Percentiles rank a stretch among this genome's conserved stretches.
Evolutionary conservation across 2,888 invertebrate genomes (phyloP).

Genomic region (Augiades crinisus): DNA sequence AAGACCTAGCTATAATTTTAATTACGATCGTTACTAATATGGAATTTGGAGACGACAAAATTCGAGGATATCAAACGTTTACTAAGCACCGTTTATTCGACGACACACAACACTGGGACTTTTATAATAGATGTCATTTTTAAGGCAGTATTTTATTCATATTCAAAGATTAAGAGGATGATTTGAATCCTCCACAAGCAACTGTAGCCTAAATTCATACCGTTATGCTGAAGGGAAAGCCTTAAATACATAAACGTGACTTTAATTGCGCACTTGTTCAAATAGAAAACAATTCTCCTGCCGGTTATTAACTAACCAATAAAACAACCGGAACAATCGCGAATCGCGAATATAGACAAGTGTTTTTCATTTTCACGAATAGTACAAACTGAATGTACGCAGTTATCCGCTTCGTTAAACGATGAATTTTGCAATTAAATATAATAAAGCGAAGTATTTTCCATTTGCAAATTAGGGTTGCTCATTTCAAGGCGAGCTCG

Average conservation of each 20-base stretch:
- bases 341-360: conserved; percentile 5
- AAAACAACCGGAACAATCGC: conserved; percentile 9
- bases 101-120: too few relatives aligned
- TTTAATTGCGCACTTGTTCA: conserved; percentile 1
- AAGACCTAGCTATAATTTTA: too few relatives aligned
- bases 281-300: background rate
- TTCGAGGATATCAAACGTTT: too few relatives aligned
- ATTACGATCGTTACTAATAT: too few relatives aligned
- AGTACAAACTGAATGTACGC: background rate
- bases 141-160: too few relatives aligned
- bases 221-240: background rate
- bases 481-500: conserved; percentile 23
- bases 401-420: conserved; percentile 2
- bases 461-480: conserved; percentile 30
- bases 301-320: conserved; percentile 6
- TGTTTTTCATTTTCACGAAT: conserved; percentile 14
- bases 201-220: too few relatives aligned
- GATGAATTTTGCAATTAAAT: conserved; percentile 20
- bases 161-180: too few relatives aligned
- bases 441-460: conserved; percentile 21
- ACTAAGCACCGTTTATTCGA: too few relatives aligned
- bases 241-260: background rate
- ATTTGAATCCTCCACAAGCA: too few relatives aligned
- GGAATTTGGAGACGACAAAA: too few relatives aligned
- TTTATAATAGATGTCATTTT: too few relatives aligned